These are phyloP conservation scores for Pachycephala philippinensis DNA, from an alignment of 2,113 vertebrate genomes.

Conservation along the genomic window DNA sequence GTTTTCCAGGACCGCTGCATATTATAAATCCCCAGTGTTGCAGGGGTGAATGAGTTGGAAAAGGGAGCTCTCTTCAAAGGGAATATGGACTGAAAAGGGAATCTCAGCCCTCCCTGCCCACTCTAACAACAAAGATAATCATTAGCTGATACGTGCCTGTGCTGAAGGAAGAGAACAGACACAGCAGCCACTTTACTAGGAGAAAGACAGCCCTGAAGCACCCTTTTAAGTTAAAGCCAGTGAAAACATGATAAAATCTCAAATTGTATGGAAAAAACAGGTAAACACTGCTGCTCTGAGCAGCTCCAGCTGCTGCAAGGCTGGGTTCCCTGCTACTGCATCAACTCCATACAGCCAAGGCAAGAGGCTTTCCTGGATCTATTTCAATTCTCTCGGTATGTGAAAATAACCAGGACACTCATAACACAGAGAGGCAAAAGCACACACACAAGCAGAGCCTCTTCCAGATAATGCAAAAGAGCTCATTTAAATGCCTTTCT, in stretches of 20 bases:
- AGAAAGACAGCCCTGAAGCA: background rate
- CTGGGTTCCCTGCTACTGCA: background rate
- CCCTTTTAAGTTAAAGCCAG: background rate
- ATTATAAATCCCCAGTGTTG: background rate
- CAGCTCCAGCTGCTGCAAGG: background rate
- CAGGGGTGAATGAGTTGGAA: background rate
- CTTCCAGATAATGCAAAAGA: background rate
- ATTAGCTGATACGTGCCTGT: rapidly evolving
- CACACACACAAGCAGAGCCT: background rate
- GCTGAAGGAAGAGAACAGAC: background rate
- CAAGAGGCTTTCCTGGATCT: background rate
- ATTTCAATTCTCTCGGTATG: background rate
- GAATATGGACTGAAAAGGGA: rapidly evolving
- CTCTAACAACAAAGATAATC: background rate
- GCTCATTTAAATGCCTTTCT: background rate
- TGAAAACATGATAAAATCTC: background rate
- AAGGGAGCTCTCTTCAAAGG: background rate
- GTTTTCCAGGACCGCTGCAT: background rate
- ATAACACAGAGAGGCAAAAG: background rate
- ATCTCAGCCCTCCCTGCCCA: background rate
- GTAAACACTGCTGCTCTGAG: background rate
- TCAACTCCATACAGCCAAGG: rapidly evolving
- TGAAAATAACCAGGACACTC: background rate
- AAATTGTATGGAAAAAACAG: background rate
- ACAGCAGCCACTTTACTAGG: background rate